Evolutionary conservation across 2,113 vertebrate genomes (phyloP).

Genomic region (Sphyrna mokarran): DNA sequence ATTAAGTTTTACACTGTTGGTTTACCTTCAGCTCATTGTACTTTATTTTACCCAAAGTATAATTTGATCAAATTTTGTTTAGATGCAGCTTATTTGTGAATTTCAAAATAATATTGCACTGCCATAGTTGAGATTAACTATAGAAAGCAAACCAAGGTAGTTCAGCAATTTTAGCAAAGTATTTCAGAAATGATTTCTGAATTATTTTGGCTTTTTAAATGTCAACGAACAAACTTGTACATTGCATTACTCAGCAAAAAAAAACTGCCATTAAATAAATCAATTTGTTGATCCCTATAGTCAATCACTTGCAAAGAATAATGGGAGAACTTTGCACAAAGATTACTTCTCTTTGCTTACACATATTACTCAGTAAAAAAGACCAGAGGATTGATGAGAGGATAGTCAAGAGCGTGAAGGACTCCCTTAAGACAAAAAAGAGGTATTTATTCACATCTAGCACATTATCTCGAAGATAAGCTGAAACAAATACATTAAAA

Average conservation of each 20-base stretch:
- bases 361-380: no score
- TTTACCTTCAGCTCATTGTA: no score
- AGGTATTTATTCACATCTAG: neutral
- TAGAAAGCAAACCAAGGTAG: neutral
- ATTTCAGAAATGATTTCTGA: neutral
- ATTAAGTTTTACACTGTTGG: no score
- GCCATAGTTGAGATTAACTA: neutral
- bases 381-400: neutral
- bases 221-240: neutral
- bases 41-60: neutral
- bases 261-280: neutral
- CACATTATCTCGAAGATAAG: neutral
- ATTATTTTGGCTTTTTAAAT: neutral
- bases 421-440: neutral
- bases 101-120: neutral
- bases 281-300: neutral
- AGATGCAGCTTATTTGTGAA: neutral
- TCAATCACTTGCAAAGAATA: neutral
- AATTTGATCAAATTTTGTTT: neutral
- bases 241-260: neutral
- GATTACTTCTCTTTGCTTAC: no score
- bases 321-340: neutral
- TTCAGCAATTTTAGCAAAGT: neutral
- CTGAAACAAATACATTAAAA: neutral
- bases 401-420: neutral